Evolutionary conservation across 92 coral and sea anemone species (phyloP).

Genomic region (Zoanthus sociatus): DNA sequence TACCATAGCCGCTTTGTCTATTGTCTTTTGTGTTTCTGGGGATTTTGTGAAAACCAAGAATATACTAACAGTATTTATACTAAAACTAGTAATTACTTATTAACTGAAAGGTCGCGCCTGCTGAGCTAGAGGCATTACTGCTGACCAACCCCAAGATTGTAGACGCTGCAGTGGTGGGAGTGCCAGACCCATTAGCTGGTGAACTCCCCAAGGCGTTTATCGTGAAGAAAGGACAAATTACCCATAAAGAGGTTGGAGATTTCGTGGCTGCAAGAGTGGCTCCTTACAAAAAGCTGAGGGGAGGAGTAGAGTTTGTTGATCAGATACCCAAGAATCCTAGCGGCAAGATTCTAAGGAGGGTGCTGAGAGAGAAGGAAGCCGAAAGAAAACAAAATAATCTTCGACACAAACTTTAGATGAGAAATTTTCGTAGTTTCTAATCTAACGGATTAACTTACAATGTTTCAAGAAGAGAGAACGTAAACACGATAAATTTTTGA

Average conservation of each 20-base stretch:
- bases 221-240: slow-evolving; percentile 64
- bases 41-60: too few species aligned
- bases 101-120: slow-evolving; percentile 74
- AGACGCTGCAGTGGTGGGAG: slow-evolving; percentile 81
- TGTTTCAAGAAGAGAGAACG: too few species aligned
- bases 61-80: too few species aligned
- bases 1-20: too few species aligned
- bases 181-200: slow-evolving; percentile 76
- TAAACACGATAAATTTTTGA: too few species aligned
- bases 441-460: too few species aligned
- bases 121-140: slow-evolving; percentile 79
- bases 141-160: slow-evolving; percentile 68
- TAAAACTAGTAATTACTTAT: too few species aligned
- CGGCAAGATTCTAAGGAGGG: slow-evolving; percentile 66
- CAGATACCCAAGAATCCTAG: slow-evolving; percentile 63
- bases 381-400: not conserved
- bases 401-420: slow-evolving; percentile 14
- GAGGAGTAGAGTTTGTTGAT: slow-evolving; percentile 81
- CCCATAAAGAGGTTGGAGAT: slow-evolving; percentile 58
- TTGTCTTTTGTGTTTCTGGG: too few species aligned
- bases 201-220: slow-evolving; percentile 85
- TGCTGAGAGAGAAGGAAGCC: slow-evolving; percentile 32
- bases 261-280: slow-evolving; percentile 67
- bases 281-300: slow-evolving; percentile 79
- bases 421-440: not conserved